Conservation (phyloP, 2,888 invertebrate genomes). For the Oxyteleia sp. region DNA sequence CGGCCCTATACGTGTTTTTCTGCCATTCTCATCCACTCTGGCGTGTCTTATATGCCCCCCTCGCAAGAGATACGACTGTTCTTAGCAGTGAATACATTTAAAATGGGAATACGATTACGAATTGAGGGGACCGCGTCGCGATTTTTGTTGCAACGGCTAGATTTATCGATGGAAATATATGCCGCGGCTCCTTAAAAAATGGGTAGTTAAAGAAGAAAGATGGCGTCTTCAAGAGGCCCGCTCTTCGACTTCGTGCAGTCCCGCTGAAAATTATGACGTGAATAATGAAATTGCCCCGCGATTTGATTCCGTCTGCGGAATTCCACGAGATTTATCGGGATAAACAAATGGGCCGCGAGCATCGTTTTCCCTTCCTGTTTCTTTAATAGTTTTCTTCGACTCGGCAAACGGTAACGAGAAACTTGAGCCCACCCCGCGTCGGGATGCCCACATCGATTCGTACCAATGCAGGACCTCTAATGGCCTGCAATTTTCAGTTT, state of each 20-base stretch:
- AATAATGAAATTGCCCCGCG: conserved; percentile 56
- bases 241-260: conserved; percentile 20
- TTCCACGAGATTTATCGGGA: conserved; percentile 55
- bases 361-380: conserved; percentile 37
- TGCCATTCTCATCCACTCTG: conserved; percentile 64
- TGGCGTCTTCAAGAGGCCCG: conserved; percentile 38
- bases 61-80: conserved; percentile 70
- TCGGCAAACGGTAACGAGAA: conserved; percentile 29
- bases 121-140: conserved; percentile 56
- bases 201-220: conserved; percentile 65
- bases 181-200: conserved; percentile 77
- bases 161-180: conserved; percentile 85
- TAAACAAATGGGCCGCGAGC: conserved; percentile 59
- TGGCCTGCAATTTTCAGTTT: conserved; percentile 81
- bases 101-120: conserved; percentile 84
- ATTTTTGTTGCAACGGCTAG: conserved; percentile 75
- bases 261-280: conserved; percentile 58
- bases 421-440: no score
- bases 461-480: conserved; percentile 76
- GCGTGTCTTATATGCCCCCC: conserved; percentile 62
- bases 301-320: conserved; percentile 48
- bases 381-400: conserved; percentile 49
- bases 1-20: conserved; percentile 79
- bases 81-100: conserved; percentile 83
- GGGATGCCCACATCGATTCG: conserved; percentile 75